Evolutionary conservation across 2,113 vertebrate species (phyloP).

Genomic region (Cyprinodon tularosa): DNA sequence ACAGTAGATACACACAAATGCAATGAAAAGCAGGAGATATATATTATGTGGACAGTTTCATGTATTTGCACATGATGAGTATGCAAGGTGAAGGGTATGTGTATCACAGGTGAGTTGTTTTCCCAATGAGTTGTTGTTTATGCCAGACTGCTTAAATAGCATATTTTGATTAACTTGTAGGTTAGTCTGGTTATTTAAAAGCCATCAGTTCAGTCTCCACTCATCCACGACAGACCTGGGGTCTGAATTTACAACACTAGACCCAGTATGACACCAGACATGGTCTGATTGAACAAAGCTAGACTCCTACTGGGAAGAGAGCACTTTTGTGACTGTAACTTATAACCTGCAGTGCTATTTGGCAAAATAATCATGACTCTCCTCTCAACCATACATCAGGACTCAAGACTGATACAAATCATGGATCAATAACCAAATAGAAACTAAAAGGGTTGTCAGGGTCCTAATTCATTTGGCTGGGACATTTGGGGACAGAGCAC

Average conservation of each 20-base stretch:
- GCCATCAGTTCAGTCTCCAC: constrained; percentile 54
- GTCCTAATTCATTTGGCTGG: constrained; percentile 62
- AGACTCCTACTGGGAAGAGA: constrained; percentile 27
- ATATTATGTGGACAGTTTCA: constrained; percentile 6
- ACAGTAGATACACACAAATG: constrained; percentile 1
- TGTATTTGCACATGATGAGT: background rate
- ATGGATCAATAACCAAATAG: constrained; percentile 76
- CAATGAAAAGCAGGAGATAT: background rate
- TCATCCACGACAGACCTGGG: constrained; percentile 52
- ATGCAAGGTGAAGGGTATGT: background rate
- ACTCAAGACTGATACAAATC: constrained; percentile 74
- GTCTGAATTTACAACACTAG: constrained; percentile 65
- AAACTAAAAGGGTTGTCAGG: constrained; percentile 52
- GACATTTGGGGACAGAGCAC: constrained; percentile 13
- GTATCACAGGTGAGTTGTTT: constrained; percentile 12
- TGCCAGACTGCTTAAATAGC: constrained; percentile 57
- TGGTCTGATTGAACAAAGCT: constrained; percentile 48
- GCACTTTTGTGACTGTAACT: constrained; percentile 55
- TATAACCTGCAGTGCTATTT: constrained; percentile 54
- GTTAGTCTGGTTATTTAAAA: constrained; percentile 56
- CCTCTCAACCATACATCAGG: constrained; percentile 60
- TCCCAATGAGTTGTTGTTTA: constrained; percentile 24
- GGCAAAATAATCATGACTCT: constrained; percentile 63
- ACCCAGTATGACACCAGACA: constrained; percentile 37
- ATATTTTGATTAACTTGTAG: constrained; percentile 61